Base-by-base conservation (phyloP, 2,888 invertebrate genomes). In the Arge pagana region DNA sequence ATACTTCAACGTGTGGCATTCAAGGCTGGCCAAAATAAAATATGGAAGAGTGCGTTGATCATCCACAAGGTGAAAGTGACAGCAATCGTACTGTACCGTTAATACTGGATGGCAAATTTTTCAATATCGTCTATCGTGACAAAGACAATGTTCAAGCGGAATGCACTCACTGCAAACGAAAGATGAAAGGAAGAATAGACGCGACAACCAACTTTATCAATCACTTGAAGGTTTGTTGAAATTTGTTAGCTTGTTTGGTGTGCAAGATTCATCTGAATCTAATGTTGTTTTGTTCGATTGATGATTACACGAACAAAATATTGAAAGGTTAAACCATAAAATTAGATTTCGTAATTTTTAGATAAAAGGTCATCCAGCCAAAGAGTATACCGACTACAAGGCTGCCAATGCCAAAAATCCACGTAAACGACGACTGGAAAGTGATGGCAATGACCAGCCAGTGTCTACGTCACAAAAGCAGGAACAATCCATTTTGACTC, bases 321-420 rank as follows among this genome's bases (percentile, higher is more conserved):
- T n/a, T n/a, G n/a, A n/a, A n/a, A n/a, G n/a, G n/a, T n/a, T n/a
- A n/a, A n/a, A n/a, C n/a, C n/a, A n/a, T 2, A 4, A 36, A 16
- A 36, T 36, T 36, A 11, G 39, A 39, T 39, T 39, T 21, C 8
- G 5, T 23, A n/a, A 10, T 6, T 11, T 4, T 21, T 7, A 39
- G 39, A 39, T 39, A 21, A 39, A 39, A 39, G 39, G 39, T 21
- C 39, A 39, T 39, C 23, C 19, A 39, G 39, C 39, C n/a, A 8
- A 39, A 23, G 21, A 39, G 18, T 39, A n/a, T 23, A 13, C 39
- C 11, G 39, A 39, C 21, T 39, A 39, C 39, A 21, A 39, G 11
- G 39, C 39, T 39, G 23, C 6, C 13, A 19, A 39, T 6, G 39
- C 23, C 23, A 39, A 39, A 8, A 39, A 39, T 39, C 23, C 23